Evolutionary conservation across 2,888 invertebrate species (phyloP).

Genomic region (Clusia tigrina): DNA sequence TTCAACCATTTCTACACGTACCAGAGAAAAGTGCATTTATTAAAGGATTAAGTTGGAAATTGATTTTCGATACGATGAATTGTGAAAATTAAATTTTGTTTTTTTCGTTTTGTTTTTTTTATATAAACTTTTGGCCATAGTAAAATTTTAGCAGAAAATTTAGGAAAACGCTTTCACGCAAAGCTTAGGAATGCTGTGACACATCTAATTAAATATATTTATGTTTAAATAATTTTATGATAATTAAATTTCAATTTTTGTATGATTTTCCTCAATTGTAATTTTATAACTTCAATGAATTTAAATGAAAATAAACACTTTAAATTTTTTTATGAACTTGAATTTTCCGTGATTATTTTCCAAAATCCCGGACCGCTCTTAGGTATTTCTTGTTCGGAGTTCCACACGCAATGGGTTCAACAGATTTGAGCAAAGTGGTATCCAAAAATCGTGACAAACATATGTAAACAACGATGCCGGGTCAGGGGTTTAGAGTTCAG

Average conservation of each 20-base stretch:
- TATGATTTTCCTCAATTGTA: neutral
- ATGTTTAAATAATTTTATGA: neutral
- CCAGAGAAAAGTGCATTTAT: slow-evolving; percentile 63
- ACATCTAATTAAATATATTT: neutral
- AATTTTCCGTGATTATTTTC: neutral
- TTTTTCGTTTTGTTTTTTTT: slow-evolving; percentile 24
- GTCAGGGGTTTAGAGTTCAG: no score
- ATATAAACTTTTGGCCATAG: neutral
- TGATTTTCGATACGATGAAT: slow-evolving; percentile 22
- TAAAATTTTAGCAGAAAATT: neutral
- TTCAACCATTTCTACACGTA: slow-evolving; percentile 46
- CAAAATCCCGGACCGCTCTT: no score
- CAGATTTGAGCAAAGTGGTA: no score
- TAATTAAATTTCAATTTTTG: no score
- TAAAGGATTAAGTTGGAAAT: slow-evolving; percentile 43
- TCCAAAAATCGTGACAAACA: no score
- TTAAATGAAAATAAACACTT: slow-evolving; percentile 6
- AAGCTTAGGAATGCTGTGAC: slow-evolving; percentile 11
- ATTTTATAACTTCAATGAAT: neutral
- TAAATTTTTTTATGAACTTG: neutral
- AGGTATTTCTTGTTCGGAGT: no score
- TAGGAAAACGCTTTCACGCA: neutral
- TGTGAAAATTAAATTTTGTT: slow-evolving; percentile 22
- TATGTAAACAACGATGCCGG: no score
- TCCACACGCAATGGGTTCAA: no score